Evolutionary conservation across 2,113 vertebrate genomes (phyloP).

Genomic region (Rallus limicola): DNA sequence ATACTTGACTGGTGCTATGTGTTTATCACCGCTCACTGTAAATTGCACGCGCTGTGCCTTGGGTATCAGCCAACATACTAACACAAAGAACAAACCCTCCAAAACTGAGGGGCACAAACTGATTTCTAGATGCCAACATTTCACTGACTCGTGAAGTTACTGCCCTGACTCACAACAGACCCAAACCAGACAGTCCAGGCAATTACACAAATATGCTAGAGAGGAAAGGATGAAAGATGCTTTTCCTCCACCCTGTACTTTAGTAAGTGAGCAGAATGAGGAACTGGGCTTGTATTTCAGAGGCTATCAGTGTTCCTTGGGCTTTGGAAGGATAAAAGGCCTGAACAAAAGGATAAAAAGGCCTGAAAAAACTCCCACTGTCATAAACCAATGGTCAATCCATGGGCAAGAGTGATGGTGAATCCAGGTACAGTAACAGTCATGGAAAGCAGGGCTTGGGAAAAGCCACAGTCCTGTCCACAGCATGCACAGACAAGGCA

Average conservation of each 20-base stretch:
- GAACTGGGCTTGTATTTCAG: too few relatives aligned
- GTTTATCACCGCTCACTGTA: not conserved
- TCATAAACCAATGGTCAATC: too few relatives aligned
- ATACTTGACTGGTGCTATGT: not conserved
- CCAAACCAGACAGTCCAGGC: not conserved
- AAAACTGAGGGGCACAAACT: not conserved
- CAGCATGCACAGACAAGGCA: not conserved
- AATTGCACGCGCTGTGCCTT: not conserved
- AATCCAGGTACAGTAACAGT: not conserved
- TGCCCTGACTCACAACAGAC: not conserved
- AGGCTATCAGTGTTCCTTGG: too few relatives aligned
- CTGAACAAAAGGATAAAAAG: too few relatives aligned
- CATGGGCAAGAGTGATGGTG: not conserved
- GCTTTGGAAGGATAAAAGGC: too few relatives aligned
- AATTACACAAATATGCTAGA: not conserved
- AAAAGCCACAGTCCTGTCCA: not conserved
- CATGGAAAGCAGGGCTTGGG: too few relatives aligned
- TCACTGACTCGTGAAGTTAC: not conserved
- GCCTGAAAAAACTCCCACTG: too few relatives aligned
- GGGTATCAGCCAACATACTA: not conserved
- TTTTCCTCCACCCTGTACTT: not conserved
- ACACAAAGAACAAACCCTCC: not conserved
- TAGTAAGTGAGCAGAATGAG: not conserved
- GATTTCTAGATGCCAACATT: not conserved
- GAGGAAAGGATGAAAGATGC: not conserved